Evolutionary conservation across 30 jellyfish, hydroid and myxozoan genomes (phyloP).

Genomic region (Chrysaora quinquecirrha): DNA sequence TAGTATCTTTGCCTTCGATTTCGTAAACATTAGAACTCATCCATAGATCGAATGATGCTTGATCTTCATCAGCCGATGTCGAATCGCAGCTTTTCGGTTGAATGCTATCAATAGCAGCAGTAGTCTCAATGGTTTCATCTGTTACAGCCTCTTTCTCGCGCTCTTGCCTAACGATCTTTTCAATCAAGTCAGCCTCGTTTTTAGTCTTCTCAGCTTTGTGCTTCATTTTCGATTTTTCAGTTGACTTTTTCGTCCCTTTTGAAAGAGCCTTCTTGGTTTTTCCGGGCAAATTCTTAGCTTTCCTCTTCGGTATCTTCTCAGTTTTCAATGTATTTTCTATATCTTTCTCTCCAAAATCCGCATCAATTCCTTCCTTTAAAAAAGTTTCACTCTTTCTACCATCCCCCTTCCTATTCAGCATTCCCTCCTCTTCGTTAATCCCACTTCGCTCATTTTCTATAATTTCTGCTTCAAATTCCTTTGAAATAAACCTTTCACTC

Average conservation of each 20-base stretch:
- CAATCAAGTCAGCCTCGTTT: not conserved
- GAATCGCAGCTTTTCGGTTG: constrained; percentile 47
- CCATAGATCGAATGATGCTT: constrained; percentile 47
- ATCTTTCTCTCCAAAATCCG: too few relatives aligned
- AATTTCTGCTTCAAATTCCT: not conserved
- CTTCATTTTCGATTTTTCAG: not conserved
- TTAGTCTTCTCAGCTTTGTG: not conserved
- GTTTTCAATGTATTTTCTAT: not conserved
- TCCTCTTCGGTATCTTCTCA: not conserved
- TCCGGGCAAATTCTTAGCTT: not conserved
- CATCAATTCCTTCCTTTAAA: not conserved
- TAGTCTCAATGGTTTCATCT: constrained; percentile 25
- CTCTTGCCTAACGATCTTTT: not conserved
- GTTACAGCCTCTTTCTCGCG: not conserved
- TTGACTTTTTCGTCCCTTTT: constrained; percentile 11
- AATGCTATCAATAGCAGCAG: constrained; percentile 73
- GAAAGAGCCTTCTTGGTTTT: not conserved
- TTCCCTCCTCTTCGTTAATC: not conserved
- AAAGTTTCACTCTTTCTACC: not conserved
- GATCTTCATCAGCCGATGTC: constrained; percentile 59
- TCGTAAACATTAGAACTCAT: constrained; percentile 37
- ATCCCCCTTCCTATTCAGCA: too few relatives aligned
- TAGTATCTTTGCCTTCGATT: not conserved
- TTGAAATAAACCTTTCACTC: not conserved
- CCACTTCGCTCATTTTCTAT: not conserved